Percentiles rank a stretch among this genome's conserved stretches.
phyloP scores from a whole-genome alignment of 2,888 invertebrate species.

The Lasioglossum lativentre region DNA sequence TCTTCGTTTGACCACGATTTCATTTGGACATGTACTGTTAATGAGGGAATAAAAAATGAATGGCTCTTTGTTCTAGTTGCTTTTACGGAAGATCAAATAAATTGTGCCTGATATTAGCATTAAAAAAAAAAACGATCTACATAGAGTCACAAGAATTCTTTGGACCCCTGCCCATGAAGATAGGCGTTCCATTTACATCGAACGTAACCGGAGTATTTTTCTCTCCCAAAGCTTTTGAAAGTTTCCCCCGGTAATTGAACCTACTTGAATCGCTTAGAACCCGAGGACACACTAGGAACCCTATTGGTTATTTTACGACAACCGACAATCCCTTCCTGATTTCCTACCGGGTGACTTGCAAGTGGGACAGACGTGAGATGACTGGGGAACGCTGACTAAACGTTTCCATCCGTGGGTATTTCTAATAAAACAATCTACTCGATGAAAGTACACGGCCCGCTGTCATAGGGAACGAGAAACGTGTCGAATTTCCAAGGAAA shows the following conservation, averaged over 20 bases:
- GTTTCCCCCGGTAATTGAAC: neutral
- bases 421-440: constrained; percentile 51
- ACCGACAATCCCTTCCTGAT: constrained; percentile 54
- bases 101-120: neutral
- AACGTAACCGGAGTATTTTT: neutral
- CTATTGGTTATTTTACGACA: constrained; percentile 44
- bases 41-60: neutral
- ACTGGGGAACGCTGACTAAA: constrained; percentile 61
- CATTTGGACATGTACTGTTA: neutral
- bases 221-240: neutral
- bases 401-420: constrained; percentile 46
- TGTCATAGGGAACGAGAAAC: constrained; percentile 39
- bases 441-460: constrained; percentile 26
- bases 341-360: constrained; percentile 32
- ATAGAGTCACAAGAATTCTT: neutral
- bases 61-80: neutral
- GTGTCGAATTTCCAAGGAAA: constrained; percentile 55
- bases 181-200: neutral
- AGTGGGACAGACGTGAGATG: constrained; percentile 23
- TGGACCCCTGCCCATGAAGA: neutral
- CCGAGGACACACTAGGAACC: neutral
- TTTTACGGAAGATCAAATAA: neutral
- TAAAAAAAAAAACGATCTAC: neutral
- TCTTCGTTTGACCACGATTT: neutral
- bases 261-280: neutral